Conservation (phyloP, 2,797 vertebrate genomes). For the Coendou prehensilis region DNA sequence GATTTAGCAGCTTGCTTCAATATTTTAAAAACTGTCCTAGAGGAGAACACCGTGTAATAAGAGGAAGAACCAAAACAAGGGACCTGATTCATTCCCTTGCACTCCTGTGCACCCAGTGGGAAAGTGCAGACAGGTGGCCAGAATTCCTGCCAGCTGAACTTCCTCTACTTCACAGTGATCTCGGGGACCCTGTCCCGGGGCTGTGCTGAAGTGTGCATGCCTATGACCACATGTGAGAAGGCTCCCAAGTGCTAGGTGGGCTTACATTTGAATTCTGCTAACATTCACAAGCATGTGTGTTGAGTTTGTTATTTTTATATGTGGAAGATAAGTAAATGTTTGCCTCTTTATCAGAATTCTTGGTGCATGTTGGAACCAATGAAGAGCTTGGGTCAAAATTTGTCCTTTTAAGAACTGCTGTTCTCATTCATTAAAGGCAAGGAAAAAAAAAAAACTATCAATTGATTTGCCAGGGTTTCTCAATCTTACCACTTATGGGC, state of each 20-base stretch:
- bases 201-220: neutral
- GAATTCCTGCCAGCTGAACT: neutral
- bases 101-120: neutral
- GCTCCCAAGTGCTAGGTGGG: neutral
- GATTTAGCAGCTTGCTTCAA: neutral
- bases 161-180: neutral
- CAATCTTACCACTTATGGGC: neutral
- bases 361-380: neutral
- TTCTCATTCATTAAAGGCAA: neutral
- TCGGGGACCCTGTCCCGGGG: neutral
- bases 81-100: too few relatives aligned
- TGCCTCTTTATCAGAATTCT: conserved; percentile 29
- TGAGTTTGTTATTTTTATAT: neutral
- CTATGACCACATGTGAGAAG: neutral
- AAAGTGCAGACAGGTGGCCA: neutral
- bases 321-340: neutral
- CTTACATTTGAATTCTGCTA: conserved; percentile 7
- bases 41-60: neutral
- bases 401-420: neutral
- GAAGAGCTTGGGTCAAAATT: neutral
- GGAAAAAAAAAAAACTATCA: neutral
- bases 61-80: neutral
- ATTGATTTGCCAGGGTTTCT: neutral
- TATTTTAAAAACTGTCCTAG: neutral
- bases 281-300: neutral